Evolutionary conservation across 2,113 vertebrate species (phyloP), one percentile per base, ranked within the genome.

Genomic region (Crotalus helleri): DNA sequence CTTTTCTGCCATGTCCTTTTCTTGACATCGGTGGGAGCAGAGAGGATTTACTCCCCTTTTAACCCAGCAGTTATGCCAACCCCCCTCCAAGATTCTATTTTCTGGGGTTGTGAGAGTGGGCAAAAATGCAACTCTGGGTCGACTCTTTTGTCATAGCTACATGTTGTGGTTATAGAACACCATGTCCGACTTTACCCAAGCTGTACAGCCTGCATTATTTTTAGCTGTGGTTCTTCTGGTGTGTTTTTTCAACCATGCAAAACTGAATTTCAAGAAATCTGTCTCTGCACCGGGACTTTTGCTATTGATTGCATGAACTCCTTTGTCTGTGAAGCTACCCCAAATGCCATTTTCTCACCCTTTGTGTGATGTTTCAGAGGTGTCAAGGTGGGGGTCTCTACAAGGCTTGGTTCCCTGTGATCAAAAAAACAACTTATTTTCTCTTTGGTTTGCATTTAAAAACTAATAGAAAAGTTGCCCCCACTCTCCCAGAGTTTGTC

Each of bases 181-280:
- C 24, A 0, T 59, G 91, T 88, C 74, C 0, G 24, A 33, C 92
- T 46, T 3, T 21, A 49, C 0, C 4, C 55, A 29, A 92, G 88
- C 91, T 0, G 0, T 0, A 0, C 94, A 0, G 94, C 90, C 54
- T 90, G 54, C 74, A 21, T 88, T 88, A 90, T 92, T 93, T 93
- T 58, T 8, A 0, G 21, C 51, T 90, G 91, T 95, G 91, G 95
- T 93, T 94, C 90, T 64, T 85, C 0, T 90, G 57, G 0, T 49
- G 9, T 59, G 15, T 5, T 24, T 86, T 94, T 88, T 93, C 88
- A 93, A 94, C 13, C 13, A 58, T 91, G 87, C 69, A 93, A 89
- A 94, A 95, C 51, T 57, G 49, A 11, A 1, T 91, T 91, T 86
- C 95, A 95, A 96, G 95, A 96, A 94, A 92, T 58, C 91, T 95